Evolutionary conservation across 1,140 invertebrate species (phyloP), one percentile per base, ranked within the genome.

Genomic region (Psix sp.): DNA sequence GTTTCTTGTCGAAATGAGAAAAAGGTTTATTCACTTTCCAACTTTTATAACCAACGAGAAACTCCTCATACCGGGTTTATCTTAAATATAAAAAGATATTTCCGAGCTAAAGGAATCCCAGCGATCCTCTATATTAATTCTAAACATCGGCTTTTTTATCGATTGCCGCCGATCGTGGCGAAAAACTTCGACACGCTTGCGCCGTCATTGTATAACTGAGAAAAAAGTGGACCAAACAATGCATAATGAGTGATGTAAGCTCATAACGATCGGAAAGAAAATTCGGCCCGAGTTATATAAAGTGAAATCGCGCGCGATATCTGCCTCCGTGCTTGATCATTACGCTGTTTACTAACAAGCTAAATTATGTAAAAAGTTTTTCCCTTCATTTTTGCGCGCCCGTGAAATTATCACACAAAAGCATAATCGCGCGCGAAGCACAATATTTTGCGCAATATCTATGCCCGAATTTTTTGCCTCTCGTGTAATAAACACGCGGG

Each of bases 41-140:
- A 46, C 14, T n/a, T 20, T 49, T 14, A 18, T 10, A 14, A 6
- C 4, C 10, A n/a, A n/a, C n/a, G 31, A 17, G 16, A 35, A 49
- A 49, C 36, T 49, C 46, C 20, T 46, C 11, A 7, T 10, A 16
- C 29, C 15, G 16, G 29, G 35, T 51, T 51, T 39, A 51, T 51
- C 48, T 39, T 11, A 51, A 26, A 51, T 51, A 51, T 36, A 51
- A 16, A 51, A 36, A 7, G 13, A 14, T 24, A 36, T 21, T 38
- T 38, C 26, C 36, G 46, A 36, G 24, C 18, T 10, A 24, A 49
- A 38, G 46, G n/a, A 51, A 51, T 51, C 6, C 10, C 11, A 7
- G 16, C 33, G 38, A 51, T 36, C 26, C 21, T 31, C 46, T 51
- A 51, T 51, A n/a, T n/a, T n/a, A n/a, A n/a, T n/a, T n/a, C n/a